These are phyloP conservation scores for Thecophora atra DNA, from an alignment of 2,888 invertebrate species.

Conservation along the genomic window DNA sequence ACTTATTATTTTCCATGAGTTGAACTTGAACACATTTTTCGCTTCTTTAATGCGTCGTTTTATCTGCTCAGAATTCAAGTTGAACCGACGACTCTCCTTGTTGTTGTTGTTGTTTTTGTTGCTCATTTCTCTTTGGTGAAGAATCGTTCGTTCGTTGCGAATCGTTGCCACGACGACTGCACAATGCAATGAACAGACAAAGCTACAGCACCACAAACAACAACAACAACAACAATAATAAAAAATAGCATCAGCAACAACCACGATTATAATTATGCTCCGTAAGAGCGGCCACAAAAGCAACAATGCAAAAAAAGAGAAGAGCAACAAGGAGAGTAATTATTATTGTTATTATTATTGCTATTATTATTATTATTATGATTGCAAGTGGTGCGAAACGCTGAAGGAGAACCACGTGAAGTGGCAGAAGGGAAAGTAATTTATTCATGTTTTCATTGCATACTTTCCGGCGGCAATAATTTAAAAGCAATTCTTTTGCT, in stretches of 20 bases:
- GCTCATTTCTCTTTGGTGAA: not conserved
- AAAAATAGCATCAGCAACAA: slow-evolving; percentile 19
- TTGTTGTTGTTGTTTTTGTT: slow-evolving; percentile 10
- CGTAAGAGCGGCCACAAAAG: slow-evolving; percentile 3
- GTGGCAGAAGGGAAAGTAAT: slow-evolving; percentile 23
- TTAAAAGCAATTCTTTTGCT: slow-evolving; percentile 12
- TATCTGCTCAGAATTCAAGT: not conserved
- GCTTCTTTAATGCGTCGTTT: not conserved
- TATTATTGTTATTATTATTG: slow-evolving; percentile 28
- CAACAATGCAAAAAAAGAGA: not conserved
- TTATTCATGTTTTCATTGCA: slow-evolving; percentile 36
- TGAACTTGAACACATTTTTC: slow-evolving; percentile 23
- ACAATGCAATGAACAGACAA: slow-evolving; percentile 16
- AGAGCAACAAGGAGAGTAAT: slow-evolving; percentile 16
- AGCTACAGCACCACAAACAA: not conserved
- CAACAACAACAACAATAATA: slow-evolving; percentile 13
- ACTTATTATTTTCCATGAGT: slow-evolving; percentile 16
- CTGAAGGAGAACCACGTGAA: not conserved
- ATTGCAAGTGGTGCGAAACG: slow-evolving; percentile 15
- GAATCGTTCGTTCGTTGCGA: not conserved
- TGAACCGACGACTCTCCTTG: slow-evolving; percentile 4
- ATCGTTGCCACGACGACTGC: not conserved
- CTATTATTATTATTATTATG: slow-evolving; percentile 26
- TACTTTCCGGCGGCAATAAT: slow-evolving; percentile 31
- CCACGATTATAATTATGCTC: slow-evolving; percentile 28